Conservation (phyloP, 2,888 invertebrate genomes). For the Hecatera dysodea region DNA sequence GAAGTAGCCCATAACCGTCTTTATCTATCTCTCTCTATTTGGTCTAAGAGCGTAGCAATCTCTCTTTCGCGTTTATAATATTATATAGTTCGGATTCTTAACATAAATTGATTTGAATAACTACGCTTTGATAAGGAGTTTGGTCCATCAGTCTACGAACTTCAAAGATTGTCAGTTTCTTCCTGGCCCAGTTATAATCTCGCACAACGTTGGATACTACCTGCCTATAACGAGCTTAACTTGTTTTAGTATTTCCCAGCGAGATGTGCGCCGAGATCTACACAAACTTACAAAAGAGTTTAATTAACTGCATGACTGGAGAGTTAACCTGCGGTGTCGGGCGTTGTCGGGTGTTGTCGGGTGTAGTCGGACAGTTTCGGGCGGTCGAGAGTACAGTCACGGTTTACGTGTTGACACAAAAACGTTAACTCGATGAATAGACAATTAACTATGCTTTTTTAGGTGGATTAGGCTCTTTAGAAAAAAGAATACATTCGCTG, state of each 20-base stretch:
- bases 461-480: neutral
- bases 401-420: constrained; percentile 34
- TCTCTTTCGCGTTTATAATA: too few relatives aligned
- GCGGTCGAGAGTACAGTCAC: constrained; percentile 14
- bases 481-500: neutral
- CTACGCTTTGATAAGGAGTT: neutral
- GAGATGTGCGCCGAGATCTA: constrained; percentile 15
- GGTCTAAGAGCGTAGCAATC: too few relatives aligned
- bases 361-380: neutral
- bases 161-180: neutral
- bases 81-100: too few relatives aligned
- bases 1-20: too few relatives aligned
- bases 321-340: neutral
- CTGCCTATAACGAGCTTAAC: neutral
- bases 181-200: neutral
- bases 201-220: neutral
- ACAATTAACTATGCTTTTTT: constrained; percentile 23
- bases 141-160: neutral
- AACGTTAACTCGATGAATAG: constrained; percentile 46
- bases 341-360: neutral
- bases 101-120: too few relatives aligned
- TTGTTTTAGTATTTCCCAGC: constrained; percentile 32
- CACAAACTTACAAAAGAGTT: constrained; percentile 39
- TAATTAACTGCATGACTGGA: constrained; percentile 51
- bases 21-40: too few relatives aligned